phyloP scores from a whole-genome alignment of 2,888 invertebrate species.

The Pseudococcus jackbeardsleyi region DNA sequence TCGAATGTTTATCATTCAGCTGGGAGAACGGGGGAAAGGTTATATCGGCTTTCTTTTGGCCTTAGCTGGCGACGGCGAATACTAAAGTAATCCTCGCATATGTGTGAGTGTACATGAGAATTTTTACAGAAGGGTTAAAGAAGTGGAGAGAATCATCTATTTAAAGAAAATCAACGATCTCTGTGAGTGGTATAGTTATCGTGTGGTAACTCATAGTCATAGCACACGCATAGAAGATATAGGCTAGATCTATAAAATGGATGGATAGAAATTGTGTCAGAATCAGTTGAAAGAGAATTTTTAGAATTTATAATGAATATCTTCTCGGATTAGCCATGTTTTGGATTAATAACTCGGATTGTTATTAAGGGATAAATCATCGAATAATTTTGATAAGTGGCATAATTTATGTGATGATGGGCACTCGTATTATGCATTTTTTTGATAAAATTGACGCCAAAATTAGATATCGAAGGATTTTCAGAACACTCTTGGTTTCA shows the following conservation, averaged over 20 bases:
- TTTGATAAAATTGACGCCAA: too few species aligned
- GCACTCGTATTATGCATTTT: too few species aligned
- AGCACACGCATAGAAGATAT: neutral
- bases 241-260: neutral
- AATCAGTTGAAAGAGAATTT: neutral
- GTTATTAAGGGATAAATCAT: neutral
- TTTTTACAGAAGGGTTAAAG: neutral
- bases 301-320: neutral
- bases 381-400: neutral
- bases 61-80: slow-evolving; percentile 62
- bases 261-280: slow-evolving; percentile 25
- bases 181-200: slow-evolving; percentile 23
- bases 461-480: too few species aligned
- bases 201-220: neutral
- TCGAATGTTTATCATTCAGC: slow-evolving; percentile 53
- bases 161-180: slow-evolving; percentile 52
- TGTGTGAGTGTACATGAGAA: slow-evolving; percentile 13
- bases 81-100: neutral
- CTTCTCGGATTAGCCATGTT: neutral
- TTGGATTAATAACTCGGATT: neutral
- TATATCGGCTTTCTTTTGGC: slow-evolving; percentile 67
- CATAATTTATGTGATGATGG: neutral
- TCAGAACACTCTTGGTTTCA: neutral
- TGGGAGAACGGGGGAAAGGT: slow-evolving; percentile 60
- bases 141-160: slow-evolving; percentile 43